These are phyloP conservation scores for Telmatochromis sp. DNA, from an alignment of 2,113 vertebrate genomes.

Conservation along the genomic window DNA sequence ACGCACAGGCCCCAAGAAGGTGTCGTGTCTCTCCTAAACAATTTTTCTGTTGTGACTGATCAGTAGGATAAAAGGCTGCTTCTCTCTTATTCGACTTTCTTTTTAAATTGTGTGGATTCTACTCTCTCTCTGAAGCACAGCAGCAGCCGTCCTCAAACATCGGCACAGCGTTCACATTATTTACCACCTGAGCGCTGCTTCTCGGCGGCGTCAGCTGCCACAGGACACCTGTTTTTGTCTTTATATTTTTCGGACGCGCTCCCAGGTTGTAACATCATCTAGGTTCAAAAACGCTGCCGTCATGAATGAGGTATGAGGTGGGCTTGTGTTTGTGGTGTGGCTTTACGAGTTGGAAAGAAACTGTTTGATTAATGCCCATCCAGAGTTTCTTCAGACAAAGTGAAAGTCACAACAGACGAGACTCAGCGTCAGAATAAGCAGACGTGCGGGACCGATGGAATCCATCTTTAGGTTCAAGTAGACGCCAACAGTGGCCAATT, in stretches of 20 bases:
- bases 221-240: constrained; percentile 34
- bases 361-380: neutral
- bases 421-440: fast-evolving
- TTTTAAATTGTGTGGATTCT: neutral
- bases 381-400: neutral
- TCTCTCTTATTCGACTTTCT: fast-evolving
- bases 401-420: neutral
- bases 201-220: neutral
- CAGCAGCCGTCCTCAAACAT: neutral
- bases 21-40: too few species aligned
- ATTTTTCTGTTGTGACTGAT: neutral
- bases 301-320: neutral
- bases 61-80: neutral
- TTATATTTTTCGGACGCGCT: neutral
- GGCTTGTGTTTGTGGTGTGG: neutral
- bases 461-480: neutral
- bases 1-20: fast-evolving
- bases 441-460: neutral
- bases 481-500: neutral
- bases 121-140: neutral
- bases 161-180: neutral
- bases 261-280: constrained; percentile 15
- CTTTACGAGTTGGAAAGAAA: neutral
- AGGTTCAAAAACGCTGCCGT: neutral
- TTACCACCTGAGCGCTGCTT: neutral